Evolutionary conservation across 2,888 invertebrate species (phyloP).

Genomic region (Poecilobothrus nobilitatus): DNA sequence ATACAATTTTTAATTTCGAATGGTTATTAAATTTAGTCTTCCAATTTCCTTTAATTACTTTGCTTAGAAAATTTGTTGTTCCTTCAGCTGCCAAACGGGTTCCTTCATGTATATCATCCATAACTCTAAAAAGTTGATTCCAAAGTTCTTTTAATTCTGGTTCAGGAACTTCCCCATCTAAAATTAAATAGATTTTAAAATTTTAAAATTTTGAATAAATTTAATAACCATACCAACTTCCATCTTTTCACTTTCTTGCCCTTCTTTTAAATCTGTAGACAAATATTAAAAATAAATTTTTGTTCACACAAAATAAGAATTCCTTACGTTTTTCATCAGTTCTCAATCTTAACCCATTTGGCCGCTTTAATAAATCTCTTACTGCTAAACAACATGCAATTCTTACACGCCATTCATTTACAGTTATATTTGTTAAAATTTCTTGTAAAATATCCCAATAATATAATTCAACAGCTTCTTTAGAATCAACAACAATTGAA

Average conservation of each 20-base stretch:
- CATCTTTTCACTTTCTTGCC: constrained; percentile 24
- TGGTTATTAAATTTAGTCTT: neutral
- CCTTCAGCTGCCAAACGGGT: constrained; percentile 66
- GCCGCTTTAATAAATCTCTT: constrained; percentile 68
- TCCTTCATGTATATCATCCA: constrained; percentile 91
- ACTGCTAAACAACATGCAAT: constrained; percentile 86
- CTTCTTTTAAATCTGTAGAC: constrained; percentile 20
- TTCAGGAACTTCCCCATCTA: constrained; percentile 38
- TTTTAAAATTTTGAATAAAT: neutral
- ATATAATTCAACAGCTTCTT: constrained; percentile 59
- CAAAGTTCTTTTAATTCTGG: constrained; percentile 49
- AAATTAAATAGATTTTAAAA: neutral
- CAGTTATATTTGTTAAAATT: constrained; percentile 69
- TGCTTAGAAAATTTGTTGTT: constrained; percentile 62
- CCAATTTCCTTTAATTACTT: constrained; percentile 46
- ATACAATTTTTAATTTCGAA: too few species aligned
- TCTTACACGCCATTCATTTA: constrained; percentile 78
- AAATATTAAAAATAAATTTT: constrained; percentile 16
- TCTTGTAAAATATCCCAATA: constrained; percentile 56
- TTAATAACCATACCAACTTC: constrained; percentile 27
- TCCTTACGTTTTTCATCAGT: constrained; percentile 29
- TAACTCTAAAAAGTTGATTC: constrained; percentile 76
- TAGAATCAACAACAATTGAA: constrained; percentile 75
- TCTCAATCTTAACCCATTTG: constrained; percentile 38
- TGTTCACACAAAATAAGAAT: constrained; percentile 12